Conservation (phyloP, 2,113 vertebrate species). For the Pseudopipra pipra region DNA sequence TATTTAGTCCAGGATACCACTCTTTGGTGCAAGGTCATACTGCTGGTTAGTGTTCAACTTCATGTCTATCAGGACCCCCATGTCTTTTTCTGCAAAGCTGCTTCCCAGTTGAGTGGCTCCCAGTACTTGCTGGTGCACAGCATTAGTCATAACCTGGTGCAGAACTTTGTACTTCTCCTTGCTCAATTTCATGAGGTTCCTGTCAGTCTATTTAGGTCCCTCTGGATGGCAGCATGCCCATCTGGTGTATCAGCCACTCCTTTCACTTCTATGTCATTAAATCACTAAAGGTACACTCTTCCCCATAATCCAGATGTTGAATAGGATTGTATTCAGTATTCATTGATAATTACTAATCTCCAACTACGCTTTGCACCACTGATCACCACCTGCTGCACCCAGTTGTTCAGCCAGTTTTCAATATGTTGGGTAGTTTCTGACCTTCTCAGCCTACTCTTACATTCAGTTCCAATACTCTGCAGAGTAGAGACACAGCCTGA, state of each 20-base stretch:
- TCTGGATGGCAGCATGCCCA: too few relatives aligned
- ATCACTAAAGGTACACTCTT: background rate
- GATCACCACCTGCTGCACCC: background rate
- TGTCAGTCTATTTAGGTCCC: background rate
- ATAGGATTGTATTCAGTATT: background rate
- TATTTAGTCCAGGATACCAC: background rate
- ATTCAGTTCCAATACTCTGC: background rate
- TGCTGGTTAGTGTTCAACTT: background rate
- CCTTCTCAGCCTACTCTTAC: background rate
- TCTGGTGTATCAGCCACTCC: background rate
- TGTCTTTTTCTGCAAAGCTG: background rate
- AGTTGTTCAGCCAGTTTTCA: background rate
- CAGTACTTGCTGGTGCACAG: background rate
- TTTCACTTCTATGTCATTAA: background rate
- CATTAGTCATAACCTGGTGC: accelerated
- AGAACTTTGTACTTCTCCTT: background rate
- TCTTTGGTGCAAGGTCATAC: background rate
- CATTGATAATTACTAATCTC: background rate
- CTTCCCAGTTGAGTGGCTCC: background rate
- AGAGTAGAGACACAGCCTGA: background rate
- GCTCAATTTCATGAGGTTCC: background rate
- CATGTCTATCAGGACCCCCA: background rate
- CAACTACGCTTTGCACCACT: background rate
- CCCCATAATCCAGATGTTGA: background rate
- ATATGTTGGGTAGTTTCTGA: background rate